Evolutionary conservation across 2,113 vertebrate species (phyloP), one percentile per base, ranked within the genome.

Genomic region (Leucopsar rothschildi): DNA sequence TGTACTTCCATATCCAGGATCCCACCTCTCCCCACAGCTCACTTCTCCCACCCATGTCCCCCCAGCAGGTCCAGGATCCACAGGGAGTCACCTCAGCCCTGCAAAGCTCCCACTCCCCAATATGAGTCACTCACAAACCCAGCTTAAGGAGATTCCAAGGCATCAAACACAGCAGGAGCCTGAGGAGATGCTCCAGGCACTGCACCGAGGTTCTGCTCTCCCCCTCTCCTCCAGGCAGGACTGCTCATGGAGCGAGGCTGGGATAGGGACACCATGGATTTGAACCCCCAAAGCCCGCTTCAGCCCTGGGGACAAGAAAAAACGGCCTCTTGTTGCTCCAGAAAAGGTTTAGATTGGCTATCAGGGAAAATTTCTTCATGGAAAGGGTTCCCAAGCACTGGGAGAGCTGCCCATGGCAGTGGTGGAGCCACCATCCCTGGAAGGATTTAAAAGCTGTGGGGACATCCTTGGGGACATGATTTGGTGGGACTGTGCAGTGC

Each of bases 151-250:
- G 52, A 33, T 12, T 29, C 40, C 23, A 44, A 33, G 66, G 24
- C 14, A 47, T 42, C 5, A 50, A 59, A 50, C 15, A 9, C 78
- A n/a, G 44, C 23, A 59, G 40, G 20, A 12, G 10, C n/a, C 44
- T 39, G 61, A 86, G 86, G 18, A 69, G 82, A n/a, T 53, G 53
- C 50, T 76, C 61, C 76, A 15, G 8, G 37, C 27, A 6, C 22
- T 12, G 55, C 47, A 37, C 27, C 0, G 0, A 56, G 40, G 64
- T 4, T 77, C 59, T 73, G 78, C 47, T 65, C 5, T 37, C 64
- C 0, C 0, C 0, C 27, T 47, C 17, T 85, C 19, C 66, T 72
- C 70, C 19, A 6, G 35, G 35, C 12, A 75, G 84, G n/a, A 65
- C 11, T 19, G 31, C 3, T 15, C 44, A 20, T 5, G 61, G 75